Percentiles rank a stretch among this genome's conserved stretches.
These are phyloP conservation scores for Psilopogon haemacephalus DNA, from an alignment of 2,113 vertebrate species.

Conservation along the genomic window DNA sequence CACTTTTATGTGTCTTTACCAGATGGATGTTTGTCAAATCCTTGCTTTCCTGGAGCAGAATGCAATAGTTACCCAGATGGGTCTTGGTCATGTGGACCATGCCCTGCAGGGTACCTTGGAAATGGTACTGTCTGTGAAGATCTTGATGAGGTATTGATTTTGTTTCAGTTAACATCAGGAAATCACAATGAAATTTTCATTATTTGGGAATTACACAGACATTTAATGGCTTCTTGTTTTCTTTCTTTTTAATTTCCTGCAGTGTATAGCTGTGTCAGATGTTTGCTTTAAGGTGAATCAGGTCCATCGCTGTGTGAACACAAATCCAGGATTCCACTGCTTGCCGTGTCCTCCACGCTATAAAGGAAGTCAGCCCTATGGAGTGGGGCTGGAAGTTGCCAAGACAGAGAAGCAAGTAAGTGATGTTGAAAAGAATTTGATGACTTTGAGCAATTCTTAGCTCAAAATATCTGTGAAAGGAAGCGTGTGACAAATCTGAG, in stretches of 20 bases:
- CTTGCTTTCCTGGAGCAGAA: slow-evolving; percentile 90
- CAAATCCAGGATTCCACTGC: slow-evolving; percentile 94
- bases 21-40: slow-evolving; percentile 97
- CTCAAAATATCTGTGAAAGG: background rate
- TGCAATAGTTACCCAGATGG: slow-evolving; percentile 93
- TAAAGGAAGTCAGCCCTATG: slow-evolving; percentile 91
- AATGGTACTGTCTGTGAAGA: slow-evolving; percentile 92
- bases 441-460: background rate
- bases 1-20: background rate
- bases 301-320: slow-evolving; percentile 88
- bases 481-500: background rate
- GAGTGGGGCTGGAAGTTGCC: slow-evolving; percentile 87
- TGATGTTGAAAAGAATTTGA: background rate
- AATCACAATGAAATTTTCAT: background rate
- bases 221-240: background rate
- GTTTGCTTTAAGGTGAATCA: slow-evolving; percentile 87
- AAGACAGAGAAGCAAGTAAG: slow-evolving; percentile 90
- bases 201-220: background rate
- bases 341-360: slow-evolving; percentile 93
- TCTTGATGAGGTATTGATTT: slow-evolving; percentile 86
- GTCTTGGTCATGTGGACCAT: slow-evolving; percentile 94
- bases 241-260: background rate
- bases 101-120: slow-evolving; percentile 89
- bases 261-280: slow-evolving; percentile 92
- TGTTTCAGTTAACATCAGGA: background rate